Conservation (phyloP, 2,888 invertebrate species). For the Agonopterix heracliana region DNA sequence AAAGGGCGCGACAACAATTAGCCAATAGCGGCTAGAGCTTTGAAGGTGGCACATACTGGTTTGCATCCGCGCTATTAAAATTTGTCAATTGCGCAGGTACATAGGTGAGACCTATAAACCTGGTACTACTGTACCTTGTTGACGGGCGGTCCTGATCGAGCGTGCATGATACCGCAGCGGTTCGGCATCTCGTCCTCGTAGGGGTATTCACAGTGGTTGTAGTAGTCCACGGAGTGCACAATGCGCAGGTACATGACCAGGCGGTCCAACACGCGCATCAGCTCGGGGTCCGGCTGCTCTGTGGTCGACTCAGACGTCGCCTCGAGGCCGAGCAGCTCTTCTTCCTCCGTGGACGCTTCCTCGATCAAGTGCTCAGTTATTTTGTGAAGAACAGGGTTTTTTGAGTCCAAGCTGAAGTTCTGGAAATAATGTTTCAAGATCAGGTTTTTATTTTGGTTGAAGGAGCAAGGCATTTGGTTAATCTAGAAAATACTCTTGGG, state of each 20-base stretch:
- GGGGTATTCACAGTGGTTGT: slow-evolving; percentile 99
- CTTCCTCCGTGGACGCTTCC: slow-evolving; percentile 98
- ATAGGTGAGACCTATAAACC: no score
- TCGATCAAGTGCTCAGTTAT: slow-evolving; percentile 98
- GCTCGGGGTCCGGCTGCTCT: slow-evolving; percentile 56
- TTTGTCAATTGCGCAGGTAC: no score
- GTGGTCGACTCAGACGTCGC: slow-evolving; percentile 41
- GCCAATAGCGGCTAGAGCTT: no score
- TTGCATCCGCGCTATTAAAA: no score
- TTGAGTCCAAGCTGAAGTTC: slow-evolving; percentile 82
- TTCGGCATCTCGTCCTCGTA: slow-evolving; percentile 99
- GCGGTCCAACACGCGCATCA: slow-evolving; percentile 82
- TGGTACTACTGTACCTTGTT: no score
- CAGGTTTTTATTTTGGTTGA: no score
- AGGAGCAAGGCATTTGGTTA: no score
- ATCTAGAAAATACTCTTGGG: no score
- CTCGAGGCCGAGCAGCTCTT: slow-evolving; percentile 88
- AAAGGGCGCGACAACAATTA: no score
- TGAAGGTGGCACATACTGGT: no score
- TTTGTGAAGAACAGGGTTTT: slow-evolving; percentile 96
- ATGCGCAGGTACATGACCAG: slow-evolving; percentile 95
- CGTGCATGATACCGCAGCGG: slow-evolving; percentile 98
- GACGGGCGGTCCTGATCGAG: slow-evolving; percentile 90
- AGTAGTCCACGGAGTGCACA: slow-evolving; percentile 99
- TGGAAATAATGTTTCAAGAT: slow-evolving; percentile 22